Evolutionary conservation across 2,113 vertebrate genomes (phyloP).

Genomic region (Rhizomys pruinosus): DNA sequence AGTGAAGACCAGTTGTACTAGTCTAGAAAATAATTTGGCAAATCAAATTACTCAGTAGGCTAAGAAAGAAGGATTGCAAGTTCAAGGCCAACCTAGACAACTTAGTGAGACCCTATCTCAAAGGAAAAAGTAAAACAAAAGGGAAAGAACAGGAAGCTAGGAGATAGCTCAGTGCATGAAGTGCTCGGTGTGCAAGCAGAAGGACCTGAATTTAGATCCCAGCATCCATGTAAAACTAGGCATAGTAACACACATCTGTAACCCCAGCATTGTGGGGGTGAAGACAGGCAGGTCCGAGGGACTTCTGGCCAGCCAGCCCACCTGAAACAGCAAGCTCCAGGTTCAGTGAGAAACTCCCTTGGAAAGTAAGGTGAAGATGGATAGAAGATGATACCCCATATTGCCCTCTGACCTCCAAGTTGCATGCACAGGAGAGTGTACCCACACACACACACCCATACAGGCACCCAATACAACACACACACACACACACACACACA

Average conservation of each 20-base stretch:
- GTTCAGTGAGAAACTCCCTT: background rate
- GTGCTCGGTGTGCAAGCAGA: no score
- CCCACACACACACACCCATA: background rate
- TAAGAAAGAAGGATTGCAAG: background rate
- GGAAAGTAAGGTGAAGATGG: background rate
- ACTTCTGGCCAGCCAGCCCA: background rate
- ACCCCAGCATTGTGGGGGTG: no score
- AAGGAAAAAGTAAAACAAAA: background rate
- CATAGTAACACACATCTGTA: no score
- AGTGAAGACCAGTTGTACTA: background rate
- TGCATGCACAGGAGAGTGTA: background rate
- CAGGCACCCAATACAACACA: background rate
- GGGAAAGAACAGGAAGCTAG: background rate
- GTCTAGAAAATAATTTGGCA: slow-evolving; percentile 38
- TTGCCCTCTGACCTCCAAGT: background rate
- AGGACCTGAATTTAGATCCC: no score
- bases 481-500: background rate
- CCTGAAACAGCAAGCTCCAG: background rate
- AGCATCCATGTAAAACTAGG: background rate
- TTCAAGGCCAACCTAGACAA: background rate
- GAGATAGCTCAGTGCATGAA: background rate
- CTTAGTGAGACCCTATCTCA: background rate
- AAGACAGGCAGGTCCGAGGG: background rate
- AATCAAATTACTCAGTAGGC: background rate
- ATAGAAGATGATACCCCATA: background rate